Conservation (phyloP, 2,888 invertebrate species). For the Elgonia sp. region DNA sequence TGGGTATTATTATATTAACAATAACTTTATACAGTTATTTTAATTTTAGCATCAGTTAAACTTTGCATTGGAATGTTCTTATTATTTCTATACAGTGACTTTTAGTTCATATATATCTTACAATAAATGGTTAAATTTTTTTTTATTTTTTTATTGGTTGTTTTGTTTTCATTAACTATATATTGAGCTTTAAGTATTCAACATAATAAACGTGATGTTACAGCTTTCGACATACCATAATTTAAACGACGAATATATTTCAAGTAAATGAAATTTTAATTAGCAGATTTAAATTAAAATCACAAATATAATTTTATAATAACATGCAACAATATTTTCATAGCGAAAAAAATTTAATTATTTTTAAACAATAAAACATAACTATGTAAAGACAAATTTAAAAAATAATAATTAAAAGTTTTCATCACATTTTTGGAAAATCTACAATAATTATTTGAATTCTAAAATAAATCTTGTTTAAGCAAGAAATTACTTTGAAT, state of each 20-base stretch:
- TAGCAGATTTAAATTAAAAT: background rate
- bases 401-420: too few relatives aligned
- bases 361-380: too few relatives aligned
- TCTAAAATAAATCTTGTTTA: too few relatives aligned
- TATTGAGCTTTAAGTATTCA: constrained; percentile 52
- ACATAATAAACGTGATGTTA: too few relatives aligned
- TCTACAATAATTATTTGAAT: too few relatives aligned
- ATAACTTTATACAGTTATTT: constrained; percentile 29
- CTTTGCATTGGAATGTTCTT: constrained; percentile 22
- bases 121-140: constrained; percentile 31
- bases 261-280: background rate
- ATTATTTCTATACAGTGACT: constrained; percentile 39
- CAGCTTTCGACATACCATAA: constrained; percentile 56
- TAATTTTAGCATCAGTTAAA: constrained; percentile 21
- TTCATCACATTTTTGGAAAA: too few relatives aligned
- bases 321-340: too few relatives aligned
- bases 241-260: too few relatives aligned
- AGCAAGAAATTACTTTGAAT: too few relatives aligned
- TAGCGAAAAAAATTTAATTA: too few relatives aligned
- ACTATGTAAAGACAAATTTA: too few relatives aligned
- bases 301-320: background rate
- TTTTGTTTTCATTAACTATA: too few relatives aligned
- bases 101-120: constrained; percentile 31
- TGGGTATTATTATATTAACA: constrained; percentile 10
- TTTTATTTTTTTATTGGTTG: constrained; percentile 1